Evolutionary conservation across 2,888 invertebrate species (phyloP), one percentile per base, ranked within the genome.

Genomic region (Mythimna impura): DNA sequence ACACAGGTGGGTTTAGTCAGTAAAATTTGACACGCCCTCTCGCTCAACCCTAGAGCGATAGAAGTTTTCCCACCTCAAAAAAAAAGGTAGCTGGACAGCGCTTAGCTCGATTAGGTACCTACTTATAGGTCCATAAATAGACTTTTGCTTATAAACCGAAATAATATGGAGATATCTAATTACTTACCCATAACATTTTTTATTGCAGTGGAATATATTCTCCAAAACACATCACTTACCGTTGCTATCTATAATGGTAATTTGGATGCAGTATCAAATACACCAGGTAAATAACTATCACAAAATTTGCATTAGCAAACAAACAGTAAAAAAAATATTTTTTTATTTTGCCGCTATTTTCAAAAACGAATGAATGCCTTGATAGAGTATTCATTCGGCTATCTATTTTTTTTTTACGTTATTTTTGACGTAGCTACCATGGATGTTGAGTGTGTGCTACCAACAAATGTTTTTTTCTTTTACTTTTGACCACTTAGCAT

Each of bases 201-300:
- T 78, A 76, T 93, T 96, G 70, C 93, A 97, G 98, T 98, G 81
- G 97, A 98, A 91, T 87, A 95, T 66, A 93, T 98, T 67, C 94
- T 98, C 7, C 96, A 97, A 83, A 96, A 96, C 73, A 98, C 98
- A 0, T 90, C 96, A 17, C 87, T 98, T 9, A 94, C 95, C 55
- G 97, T 98, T 0, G 96, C 97, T 30, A 97, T 98, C 2, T 97
- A 97, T 89, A 98, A 97, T 80, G 98, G 98, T 2, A 98, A 98
- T 89, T 94, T 99, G 83, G 99, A 99, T 91, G 97, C 98, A 20
- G 98, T 98, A 81, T 98, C 98, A 54, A 98, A 98, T 86, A 98
- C 98, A 12, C 97, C 98, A 82, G 98, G 98, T 97, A 96, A 81
- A 67, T 63, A 72, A 81, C 66, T 63, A 72, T 52, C 25, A 54